These are phyloP conservation scores for Amblyjoppa proteus DNA, from an alignment of 2,888 invertebrate genomes.

Conservation along the genomic window DNA sequence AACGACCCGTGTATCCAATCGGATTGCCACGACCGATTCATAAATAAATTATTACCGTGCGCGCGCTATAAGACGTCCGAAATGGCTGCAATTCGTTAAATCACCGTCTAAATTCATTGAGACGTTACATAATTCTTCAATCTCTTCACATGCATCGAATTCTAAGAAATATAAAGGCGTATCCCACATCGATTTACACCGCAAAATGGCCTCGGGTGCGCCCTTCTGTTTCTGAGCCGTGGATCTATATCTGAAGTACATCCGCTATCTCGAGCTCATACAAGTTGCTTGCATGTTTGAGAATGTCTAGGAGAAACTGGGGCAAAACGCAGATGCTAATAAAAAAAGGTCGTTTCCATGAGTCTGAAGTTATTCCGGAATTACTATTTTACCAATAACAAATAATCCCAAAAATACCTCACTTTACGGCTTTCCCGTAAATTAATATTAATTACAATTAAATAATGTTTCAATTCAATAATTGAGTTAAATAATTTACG, in stretches of 20 bases:
- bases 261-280: not conserved
- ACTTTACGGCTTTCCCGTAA: not conserved
- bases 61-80: conserved; percentile 29
- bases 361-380: too few relatives aligned
- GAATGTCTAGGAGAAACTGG: too few relatives aligned
- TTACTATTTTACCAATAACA: too few relatives aligned
- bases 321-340: too few relatives aligned
- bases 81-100: conserved; percentile 45
- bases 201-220: not conserved
- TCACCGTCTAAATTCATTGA: conserved; percentile 52
- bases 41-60: conserved; percentile 56
- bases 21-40: conserved; percentile 52
- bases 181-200: not conserved
- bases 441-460: not conserved
- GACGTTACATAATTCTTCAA: conserved; percentile 49
- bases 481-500: not conserved
- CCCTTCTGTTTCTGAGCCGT: too few relatives aligned
- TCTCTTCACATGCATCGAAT: conserved; percentile 32
- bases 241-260: not conserved
- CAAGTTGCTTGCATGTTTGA: not conserved
- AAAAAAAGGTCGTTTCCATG: too few relatives aligned
- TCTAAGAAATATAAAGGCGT: not conserved
- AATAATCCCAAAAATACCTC: too few relatives aligned
- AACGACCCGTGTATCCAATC: conserved; percentile 40
- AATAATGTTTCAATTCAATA: not conserved